A percentile compares a stretch with the other conserved stretches of the same genome.
Evolutionary conservation across 2,888 invertebrate genomes (phyloP).

Genomic region (Anodontia alba): DNA sequence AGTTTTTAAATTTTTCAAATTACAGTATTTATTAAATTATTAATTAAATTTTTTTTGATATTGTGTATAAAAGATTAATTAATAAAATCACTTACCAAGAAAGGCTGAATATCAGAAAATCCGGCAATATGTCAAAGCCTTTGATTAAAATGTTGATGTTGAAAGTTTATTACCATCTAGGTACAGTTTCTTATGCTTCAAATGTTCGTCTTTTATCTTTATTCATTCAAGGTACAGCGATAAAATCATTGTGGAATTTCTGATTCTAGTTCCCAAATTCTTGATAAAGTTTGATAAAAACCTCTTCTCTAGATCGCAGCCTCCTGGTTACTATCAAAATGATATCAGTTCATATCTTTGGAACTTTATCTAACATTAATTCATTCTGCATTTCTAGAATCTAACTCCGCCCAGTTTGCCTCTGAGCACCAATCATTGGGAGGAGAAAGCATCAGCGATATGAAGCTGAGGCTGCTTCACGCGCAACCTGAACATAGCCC

Average conservation of each 20-base stretch:
- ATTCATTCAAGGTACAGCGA: constrained; percentile 10
- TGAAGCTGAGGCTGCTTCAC: neutral
- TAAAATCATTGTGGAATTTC: constrained; percentile 16
- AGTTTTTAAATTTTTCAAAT: too few species aligned
- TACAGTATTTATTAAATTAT: too few species aligned
- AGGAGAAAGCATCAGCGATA: neutral
- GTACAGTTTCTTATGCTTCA: neutral
- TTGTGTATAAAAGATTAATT: too few species aligned
- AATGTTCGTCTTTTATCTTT: constrained; percentile 2
- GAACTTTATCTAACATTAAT: constrained; percentile 19
- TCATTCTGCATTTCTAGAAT: neutral
- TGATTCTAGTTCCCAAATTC: constrained; percentile 15
- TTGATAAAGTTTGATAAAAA: constrained; percentile 19
- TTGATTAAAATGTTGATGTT: neutral
- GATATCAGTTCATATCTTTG: constrained; percentile 18
- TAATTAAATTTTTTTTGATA: too few species aligned
- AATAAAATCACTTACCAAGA: neutral
- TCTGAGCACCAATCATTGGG: neutral
- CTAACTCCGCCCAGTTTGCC: neutral
- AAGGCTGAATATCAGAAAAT: neutral
- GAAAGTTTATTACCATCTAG: constrained; percentile 13
- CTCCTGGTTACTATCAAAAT: constrained; percentile 18
- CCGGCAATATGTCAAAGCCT: neutral
- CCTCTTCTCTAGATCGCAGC: neutral
- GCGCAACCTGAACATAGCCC: neutral